Evolutionary conservation across 2,797 vertebrate genomes (phyloP).

Genomic region (Silurus lanzhouensis): DNA sequence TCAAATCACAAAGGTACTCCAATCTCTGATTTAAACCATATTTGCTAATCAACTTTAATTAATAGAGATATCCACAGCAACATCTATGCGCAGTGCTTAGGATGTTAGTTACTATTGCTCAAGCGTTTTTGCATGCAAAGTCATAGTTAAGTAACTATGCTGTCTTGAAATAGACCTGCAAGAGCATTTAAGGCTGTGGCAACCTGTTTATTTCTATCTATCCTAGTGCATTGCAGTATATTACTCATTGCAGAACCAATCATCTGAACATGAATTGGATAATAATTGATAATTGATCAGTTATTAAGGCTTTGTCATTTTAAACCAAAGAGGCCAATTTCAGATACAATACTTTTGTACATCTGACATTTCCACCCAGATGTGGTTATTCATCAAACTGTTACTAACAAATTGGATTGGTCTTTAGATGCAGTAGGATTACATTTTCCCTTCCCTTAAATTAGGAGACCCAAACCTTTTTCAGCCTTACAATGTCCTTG

Average conservation of each 20-base stretch:
- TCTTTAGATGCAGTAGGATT: too few relatives aligned
- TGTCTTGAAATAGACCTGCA: constrained; percentile 25
- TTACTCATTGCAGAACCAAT: constrained; percentile 1
- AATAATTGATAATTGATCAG: not conserved
- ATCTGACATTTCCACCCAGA: too few relatives aligned
- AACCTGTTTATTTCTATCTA: constrained; percentile 19
- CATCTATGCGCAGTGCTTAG: not conserved
- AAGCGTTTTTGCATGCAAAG: not conserved
- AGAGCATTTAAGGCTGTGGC: constrained; percentile 13
- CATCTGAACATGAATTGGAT: not conserved
- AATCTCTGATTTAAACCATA: not conserved
- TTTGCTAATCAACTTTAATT: not conserved
- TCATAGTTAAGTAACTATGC: not conserved
- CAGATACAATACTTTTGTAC: not conserved
- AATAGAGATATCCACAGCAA: not conserved
- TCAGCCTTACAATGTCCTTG: too few relatives aligned
- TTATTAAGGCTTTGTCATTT: not conserved
- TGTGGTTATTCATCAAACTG: too few relatives aligned
- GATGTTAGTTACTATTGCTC: not conserved
- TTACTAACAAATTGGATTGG: too few relatives aligned
- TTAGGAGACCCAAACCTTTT: too few relatives aligned
- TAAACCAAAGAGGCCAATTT: not conserved
- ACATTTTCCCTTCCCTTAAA: too few relatives aligned
- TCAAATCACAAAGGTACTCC: not conserved
- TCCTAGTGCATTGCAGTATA: not conserved